These are phyloP conservation scores for Volucella inanis DNA, from an alignment of 2,888 invertebrate species.

Conservation along the genomic window DNA sequence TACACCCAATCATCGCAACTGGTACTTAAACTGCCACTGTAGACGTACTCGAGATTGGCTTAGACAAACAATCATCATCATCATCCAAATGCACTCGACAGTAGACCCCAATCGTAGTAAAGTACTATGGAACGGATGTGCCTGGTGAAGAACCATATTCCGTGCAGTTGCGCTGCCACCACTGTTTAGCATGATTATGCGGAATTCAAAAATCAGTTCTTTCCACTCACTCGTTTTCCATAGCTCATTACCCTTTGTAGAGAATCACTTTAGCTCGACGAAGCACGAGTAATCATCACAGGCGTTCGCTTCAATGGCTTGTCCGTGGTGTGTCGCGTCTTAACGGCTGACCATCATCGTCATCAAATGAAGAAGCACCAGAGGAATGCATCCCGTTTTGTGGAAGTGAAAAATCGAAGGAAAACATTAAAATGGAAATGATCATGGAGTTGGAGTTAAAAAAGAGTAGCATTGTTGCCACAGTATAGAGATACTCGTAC, in stretches of 20 bases:
- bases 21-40: constrained; percentile 41
- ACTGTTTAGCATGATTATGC: constrained; percentile 74
- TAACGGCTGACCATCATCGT: constrained; percentile 50
- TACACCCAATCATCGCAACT: constrained; percentile 13
- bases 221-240: constrained; percentile 35
- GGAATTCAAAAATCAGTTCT: constrained; percentile 71
- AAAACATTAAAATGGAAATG: neutral
- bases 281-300: constrained; percentile 27
- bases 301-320: too few species aligned
- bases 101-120: constrained; percentile 18
- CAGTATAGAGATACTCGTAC: too few species aligned
- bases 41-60: constrained; percentile 26
- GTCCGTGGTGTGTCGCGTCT: constrained; percentile 1
- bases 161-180: constrained; percentile 12
- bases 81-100: constrained; percentile 42
- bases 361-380: constrained; percentile 7
- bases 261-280: constrained; percentile 34
- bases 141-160: constrained; percentile 52
- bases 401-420: constrained; percentile 34
- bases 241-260: constrained; percentile 70
- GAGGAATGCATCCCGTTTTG: constrained; percentile 65
- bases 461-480: constrained; percentile 28
- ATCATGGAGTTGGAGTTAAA: constrained; percentile 29
- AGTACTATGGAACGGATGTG: neutral
- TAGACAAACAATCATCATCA: constrained; percentile 31